Percentiles rank a stretch among this genome's conserved stretches.
phyloP scores from a whole-genome alignment of 2,888 invertebrate genomes.

The Dynastes hyllus region DNA sequence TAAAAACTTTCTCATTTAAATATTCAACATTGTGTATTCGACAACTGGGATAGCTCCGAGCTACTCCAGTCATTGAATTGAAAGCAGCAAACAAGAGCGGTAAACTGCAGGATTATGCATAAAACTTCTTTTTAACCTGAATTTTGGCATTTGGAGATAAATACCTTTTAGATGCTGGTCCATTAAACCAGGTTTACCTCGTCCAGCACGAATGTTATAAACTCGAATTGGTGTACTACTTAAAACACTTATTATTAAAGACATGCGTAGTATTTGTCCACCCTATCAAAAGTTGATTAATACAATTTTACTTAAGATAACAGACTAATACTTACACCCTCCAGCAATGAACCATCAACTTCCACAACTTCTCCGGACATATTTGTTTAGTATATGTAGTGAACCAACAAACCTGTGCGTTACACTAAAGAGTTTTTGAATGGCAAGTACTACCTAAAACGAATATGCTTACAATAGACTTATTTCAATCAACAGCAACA shows the following conservation, averaged over 20 bases:
- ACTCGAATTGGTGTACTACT: slow-evolving; percentile 82
- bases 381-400: background rate
- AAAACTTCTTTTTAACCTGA: background rate
- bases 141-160: slow-evolving; percentile 28
- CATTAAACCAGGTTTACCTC: slow-evolving; percentile 87
- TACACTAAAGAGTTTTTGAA: too few species aligned
- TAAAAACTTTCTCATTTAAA: too few species aligned
- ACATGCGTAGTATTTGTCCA: slow-evolving; percentile 91
- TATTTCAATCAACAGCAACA: too few species aligned
- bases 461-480: too few species aligned
- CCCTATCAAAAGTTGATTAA: slow-evolving; percentile 75
- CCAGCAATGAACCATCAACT: slow-evolving; percentile 86
- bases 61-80: too few species aligned
- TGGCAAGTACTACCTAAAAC: too few species aligned
- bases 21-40: too few species aligned
- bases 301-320: slow-evolving; percentile 10
- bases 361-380: slow-evolving; percentile 69
- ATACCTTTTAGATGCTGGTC: slow-evolving; percentile 87
- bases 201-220: slow-evolving; percentile 85
- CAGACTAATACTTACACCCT: slow-evolving; percentile 78
- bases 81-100: background rate
- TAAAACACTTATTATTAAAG: slow-evolving; percentile 86
- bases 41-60: too few species aligned
- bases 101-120: background rate
- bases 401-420: too few species aligned